A percentile compares a stretch with the other conserved stretches of the same genome.
Evolutionary conservation across 2,797 vertebrate species (phyloP).

Genomic region (Alauda arvensis): DNA sequence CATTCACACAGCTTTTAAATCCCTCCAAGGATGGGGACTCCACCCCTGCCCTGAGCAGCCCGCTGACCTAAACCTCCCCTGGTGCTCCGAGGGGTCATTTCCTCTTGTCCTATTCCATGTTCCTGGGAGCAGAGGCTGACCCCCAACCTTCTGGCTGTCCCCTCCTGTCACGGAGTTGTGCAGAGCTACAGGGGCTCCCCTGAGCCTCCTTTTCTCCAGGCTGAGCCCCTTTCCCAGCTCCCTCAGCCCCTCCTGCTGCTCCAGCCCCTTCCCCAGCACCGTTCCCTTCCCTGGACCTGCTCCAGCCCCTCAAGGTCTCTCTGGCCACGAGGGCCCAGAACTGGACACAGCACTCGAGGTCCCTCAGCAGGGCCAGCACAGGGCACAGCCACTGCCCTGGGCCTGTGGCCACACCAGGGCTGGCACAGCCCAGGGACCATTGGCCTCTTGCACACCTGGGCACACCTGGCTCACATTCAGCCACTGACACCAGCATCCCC

Average conservation of each 20-base stretch:
- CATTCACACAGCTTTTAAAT: neutral
- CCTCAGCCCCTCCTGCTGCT: accelerated
- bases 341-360: accelerated
- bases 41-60: neutral
- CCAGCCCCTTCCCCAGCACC: neutral
- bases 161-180: neutral
- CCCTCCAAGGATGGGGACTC: neutral
- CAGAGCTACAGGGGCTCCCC: accelerated
- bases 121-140: accelerated
- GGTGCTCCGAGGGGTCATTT: neutral
- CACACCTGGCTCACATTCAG: neutral
- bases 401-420: neutral
- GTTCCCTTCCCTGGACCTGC: neutral
- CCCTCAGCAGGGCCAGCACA: neutral
- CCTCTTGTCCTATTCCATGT: neutral
- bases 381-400: neutral
- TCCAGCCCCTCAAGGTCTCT: neutral
- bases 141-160: accelerated
- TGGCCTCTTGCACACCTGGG: neutral
- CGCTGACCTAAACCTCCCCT: neutral
- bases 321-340: neutral
- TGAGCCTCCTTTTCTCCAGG: neutral
- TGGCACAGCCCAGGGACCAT: neutral
- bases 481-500: neutral
- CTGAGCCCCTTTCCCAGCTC: neutral